These are phyloP conservation scores for Acestrorhynchus altus DNA, from an alignment of 2,797 vertebrate species.

Conservation along the genomic window DNA sequence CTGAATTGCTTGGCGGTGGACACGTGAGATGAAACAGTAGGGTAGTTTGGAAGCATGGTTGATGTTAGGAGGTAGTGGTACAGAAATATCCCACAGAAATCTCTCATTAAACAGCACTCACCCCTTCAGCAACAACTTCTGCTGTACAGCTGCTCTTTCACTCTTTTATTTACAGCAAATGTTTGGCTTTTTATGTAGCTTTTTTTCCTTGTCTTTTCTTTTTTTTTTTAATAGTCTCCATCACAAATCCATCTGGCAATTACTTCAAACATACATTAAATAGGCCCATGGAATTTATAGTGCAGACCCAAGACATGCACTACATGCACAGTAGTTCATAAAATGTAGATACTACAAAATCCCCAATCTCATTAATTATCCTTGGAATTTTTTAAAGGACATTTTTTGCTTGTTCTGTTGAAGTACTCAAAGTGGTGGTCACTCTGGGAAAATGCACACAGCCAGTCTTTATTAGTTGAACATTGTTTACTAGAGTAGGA, in stretches of 20 bases:
- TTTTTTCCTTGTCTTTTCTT: conserved; percentile 36
- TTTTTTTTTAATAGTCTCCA: conserved; percentile 63
- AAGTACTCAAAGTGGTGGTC: background rate
- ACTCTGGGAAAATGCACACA: background rate
- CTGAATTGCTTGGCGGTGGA: conserved; percentile 39
- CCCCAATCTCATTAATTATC: conserved; percentile 39
- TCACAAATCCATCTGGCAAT: conserved; percentile 65
- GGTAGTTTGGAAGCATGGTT: conserved; percentile 36
- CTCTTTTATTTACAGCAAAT: conserved; percentile 61
- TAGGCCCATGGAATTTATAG: conserved; percentile 53
- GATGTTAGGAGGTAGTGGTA: conserved; percentile 62
- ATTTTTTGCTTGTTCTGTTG: background rate
- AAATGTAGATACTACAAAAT: conserved; percentile 51
- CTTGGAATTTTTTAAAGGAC: conserved; percentile 13
- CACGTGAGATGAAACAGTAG: conserved; percentile 46
- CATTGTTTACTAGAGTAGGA: background rate
- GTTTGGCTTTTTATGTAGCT: conserved; percentile 62
- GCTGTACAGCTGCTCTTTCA: conserved; percentile 66
- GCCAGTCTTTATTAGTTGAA: conserved; percentile 4
- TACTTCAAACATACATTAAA: conserved; percentile 65
- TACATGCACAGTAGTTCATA: conserved; percentile 66
- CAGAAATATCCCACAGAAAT: conserved; percentile 69
- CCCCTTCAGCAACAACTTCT: conserved; percentile 46
- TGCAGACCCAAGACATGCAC: conserved; percentile 48
- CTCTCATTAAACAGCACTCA: conserved; percentile 66